Base-by-base conservation (phyloP, 1,140 invertebrate genomes). In the Hesperophylax magnus region DNA sequence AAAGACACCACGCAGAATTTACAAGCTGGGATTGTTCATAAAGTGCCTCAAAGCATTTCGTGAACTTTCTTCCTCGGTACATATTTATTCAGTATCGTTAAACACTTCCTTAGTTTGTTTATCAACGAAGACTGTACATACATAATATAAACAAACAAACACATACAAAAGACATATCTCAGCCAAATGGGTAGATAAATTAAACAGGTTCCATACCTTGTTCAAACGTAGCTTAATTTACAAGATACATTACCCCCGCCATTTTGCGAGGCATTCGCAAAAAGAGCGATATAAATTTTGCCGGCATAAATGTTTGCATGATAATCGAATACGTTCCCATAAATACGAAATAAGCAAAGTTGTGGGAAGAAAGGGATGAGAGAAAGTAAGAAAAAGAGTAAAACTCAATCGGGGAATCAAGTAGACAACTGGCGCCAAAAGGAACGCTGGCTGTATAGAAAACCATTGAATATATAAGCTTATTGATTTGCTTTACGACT, bases 301-400 rank as follows among this genome's bases (percentile, higher is more conserved):
- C 27, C 71, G n/a, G 54, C 53, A 75, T 56, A 75, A 56, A 75
- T 75, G 71, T 75, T 75, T 75, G 52, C 71, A 75, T 75, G 54
- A 75, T 75, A 75, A 75, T 75, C 71, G 53, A 75, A 75, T 75
- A 58, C 71, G 52, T 75, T 75, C 54, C 71, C 53, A 75, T 75
- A 75, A 54, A 75, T 75, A 75, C 22, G 71, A 75, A 75, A 75
- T 75, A 75, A 75, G 52, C 71, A 56, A 75, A 58, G 31, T 56
- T 31, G 52, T 52, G 34, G 9, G 67, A 47, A 18, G 18, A 39
- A 18, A n/a, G 67, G 15, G 9, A 71, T 18, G 67, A 24, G 18
- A 31, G 22, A 14, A 17, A 15, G 63, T 53, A 31, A 7, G 27
- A 17, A 34, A 65, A 27, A 31, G 39, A 71, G 22, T 71, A 17